phyloP scores from a whole-genome alignment of 2,888 invertebrate genomes.

The Brachyopa scutellaris region DNA sequence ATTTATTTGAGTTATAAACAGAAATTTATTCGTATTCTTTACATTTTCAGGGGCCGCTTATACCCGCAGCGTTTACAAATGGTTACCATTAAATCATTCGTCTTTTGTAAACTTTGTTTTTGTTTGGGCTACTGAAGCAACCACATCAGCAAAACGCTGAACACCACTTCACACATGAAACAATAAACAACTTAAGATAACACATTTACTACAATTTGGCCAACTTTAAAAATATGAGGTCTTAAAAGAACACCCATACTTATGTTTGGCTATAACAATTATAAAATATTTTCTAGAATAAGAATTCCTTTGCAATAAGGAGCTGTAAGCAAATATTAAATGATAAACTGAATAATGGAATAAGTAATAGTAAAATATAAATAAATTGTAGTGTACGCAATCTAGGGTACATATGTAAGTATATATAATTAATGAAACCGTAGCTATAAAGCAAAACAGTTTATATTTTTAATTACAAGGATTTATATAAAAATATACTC shows the following conservation, averaged over 20 bases:
- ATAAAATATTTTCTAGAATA: slow-evolving; percentile 61
- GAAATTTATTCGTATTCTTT: background rate
- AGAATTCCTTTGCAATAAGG: slow-evolving; percentile 51
- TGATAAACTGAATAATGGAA: slow-evolving; percentile 65
- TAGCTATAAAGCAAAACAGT: slow-evolving; percentile 64
- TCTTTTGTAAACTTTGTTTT: slow-evolving; percentile 60
- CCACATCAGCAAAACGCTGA: slow-evolving; percentile 60
- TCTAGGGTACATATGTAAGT: slow-evolving; percentile 52
- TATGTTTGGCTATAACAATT: slow-evolving; percentile 65
- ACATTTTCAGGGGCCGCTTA: slow-evolving; percentile 92
- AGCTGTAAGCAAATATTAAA: slow-evolving; percentile 64
- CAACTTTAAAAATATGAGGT: slow-evolving; percentile 56
- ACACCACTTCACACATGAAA: slow-evolving; percentile 70
- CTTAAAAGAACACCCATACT: slow-evolving; percentile 45
- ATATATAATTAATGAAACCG: slow-evolving; percentile 55
- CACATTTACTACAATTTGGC: slow-evolving; percentile 56
- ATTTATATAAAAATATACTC: slow-evolving; percentile 68
- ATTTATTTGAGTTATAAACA: too few species aligned
- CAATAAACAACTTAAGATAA: slow-evolving; percentile 61
- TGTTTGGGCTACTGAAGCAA: slow-evolving; percentile 70
- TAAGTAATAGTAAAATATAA: slow-evolving; percentile 65
- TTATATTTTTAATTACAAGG: slow-evolving; percentile 70
- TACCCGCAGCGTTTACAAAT: slow-evolving; percentile 99
- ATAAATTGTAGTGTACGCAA: slow-evolving; percentile 57
- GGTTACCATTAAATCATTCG: slow-evolving; percentile 90